Base-by-base conservation (phyloP, 2,888 invertebrate species). In the Strigamia crassipes region DNA sequence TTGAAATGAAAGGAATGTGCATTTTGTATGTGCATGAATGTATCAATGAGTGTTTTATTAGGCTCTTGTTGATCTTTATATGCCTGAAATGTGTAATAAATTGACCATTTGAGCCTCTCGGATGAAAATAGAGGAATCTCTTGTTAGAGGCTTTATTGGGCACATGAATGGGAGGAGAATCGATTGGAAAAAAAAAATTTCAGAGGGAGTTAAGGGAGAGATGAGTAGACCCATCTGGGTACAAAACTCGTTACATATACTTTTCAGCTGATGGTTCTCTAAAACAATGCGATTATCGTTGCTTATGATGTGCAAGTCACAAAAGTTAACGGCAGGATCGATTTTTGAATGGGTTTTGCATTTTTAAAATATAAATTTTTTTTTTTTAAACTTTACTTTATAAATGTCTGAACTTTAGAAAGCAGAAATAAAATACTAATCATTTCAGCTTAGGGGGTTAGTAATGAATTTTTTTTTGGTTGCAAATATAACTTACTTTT, bases 281-380 rank as follows among this genome's bases (percentile, higher is more conserved):
- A 73, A 73, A 73, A 73, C 73, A 73, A 73, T 73, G 73, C 73
- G 73, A 73, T 73, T 73, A 73, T 73, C 27, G 73, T 73, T 73
- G 73, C 73, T 73, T 73, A 31, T 73, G 27, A 31, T 73, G 73
- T 31, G 73, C 73, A 73, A 73, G 31, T 5, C 27, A n/a, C 15
- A 73, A 73, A 73, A 31, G n/a, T 12, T 73, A n/a, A 73, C 18
- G 61, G 12, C 27, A 10, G 31, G 73, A 23, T 73, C 73, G 31
- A 31, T 73, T 73, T 73, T 73, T 73, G 31, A 73, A 73, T 73
- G 27, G 27, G 31, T 73, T 73, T 73, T 73, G 27, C 73, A 23
- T 73, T 73, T 73, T 73, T 31, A 31, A 73, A 73, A 12, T 73
- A 8, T 5, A 56, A 51, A 15, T 51, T 51, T n/a, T 46, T 18